phyloP scores from a whole-genome alignment of 2,797 vertebrate genomes.

The Synaphobranchus kaupii region DNA sequence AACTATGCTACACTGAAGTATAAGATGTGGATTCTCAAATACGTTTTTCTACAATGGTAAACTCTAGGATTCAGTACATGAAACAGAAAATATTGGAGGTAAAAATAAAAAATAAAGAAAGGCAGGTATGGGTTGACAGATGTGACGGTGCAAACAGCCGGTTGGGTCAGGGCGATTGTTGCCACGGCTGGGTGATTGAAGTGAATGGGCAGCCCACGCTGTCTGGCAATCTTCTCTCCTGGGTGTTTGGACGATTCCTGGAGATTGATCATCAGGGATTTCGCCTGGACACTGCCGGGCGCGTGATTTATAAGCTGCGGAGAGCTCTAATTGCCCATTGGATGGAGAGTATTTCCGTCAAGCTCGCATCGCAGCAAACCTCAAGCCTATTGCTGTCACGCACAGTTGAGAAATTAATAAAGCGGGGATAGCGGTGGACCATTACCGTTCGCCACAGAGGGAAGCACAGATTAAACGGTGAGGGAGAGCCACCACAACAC shows the following conservation, averaged over 20 bases:
- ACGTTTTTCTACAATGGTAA: background rate
- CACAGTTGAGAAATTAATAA: slow-evolving; percentile 8
- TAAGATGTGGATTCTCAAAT: background rate
- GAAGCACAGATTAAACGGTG: background rate
- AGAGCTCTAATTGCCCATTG: slow-evolving; percentile 17
- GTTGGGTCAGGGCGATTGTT: background rate
- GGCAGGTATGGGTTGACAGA: background rate
- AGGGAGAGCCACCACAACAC: background rate
- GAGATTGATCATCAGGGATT: slow-evolving; percentile 19
- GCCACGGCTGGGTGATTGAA: background rate
- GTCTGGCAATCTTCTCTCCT: background rate
- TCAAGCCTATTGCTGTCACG: background rate
- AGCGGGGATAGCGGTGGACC: slow-evolving; percentile 6
- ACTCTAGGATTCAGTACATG: background rate
- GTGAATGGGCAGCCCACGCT: background rate
- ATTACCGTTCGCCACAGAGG: background rate
- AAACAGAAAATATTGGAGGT: background rate
- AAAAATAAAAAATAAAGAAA: background rate
- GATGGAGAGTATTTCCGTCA: slow-evolving; percentile 7
- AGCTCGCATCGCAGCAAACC: background rate
- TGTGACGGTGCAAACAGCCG: background rate
- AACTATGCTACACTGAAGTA: background rate
- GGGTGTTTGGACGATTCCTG: background rate
- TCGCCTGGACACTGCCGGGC: background rate
- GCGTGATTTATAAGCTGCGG: slow-evolving; percentile 19